phyloP scores from a whole-genome alignment of 2,888 invertebrate genomes.

The Drosophila cracens region DNA sequence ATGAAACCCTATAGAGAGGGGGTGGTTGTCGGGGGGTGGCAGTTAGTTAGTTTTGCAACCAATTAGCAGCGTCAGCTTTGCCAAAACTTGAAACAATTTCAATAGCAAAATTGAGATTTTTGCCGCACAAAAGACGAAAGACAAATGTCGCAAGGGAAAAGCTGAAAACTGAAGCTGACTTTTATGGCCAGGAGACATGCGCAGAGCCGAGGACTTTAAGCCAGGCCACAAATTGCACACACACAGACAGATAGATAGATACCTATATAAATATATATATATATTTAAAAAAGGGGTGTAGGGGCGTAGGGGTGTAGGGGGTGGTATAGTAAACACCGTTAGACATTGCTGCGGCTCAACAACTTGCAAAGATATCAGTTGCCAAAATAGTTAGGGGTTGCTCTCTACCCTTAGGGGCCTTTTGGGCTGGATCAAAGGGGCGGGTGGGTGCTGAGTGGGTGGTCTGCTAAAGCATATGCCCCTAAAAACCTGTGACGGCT shows the following conservation, averaged over 20 bases:
- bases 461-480: constrained; percentile 53
- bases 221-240: constrained; percentile 66
- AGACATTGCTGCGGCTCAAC: constrained; percentile 43
- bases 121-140: constrained; percentile 18
- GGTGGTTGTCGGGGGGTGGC: background rate
- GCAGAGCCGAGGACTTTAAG: constrained; percentile 63
- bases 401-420: constrained; percentile 23
- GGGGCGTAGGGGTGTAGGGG: constrained; percentile 8
- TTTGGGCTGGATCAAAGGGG: background rate
- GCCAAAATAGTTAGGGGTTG: constrained; percentile 60
- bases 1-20: constrained; percentile 23
- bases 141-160: constrained; percentile 44
- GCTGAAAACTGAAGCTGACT: constrained; percentile 10
- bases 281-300: constrained; percentile 16
- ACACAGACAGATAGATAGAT: constrained; percentile 14
- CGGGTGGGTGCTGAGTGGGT: background rate
- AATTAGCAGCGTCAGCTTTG: constrained; percentile 39
- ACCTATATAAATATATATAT: background rate
- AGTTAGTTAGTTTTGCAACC: constrained; percentile 1
- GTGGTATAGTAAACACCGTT: constrained; percentile 36
- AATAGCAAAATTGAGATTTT: constrained; percentile 40
- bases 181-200: constrained; percentile 65
- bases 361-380: constrained; percentile 54
- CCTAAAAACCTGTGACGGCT: constrained; percentile 54
- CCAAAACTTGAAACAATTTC: constrained; percentile 61